Conservation (phyloP, 2,888 invertebrate species). For the Erebia epiphron region DNA sequence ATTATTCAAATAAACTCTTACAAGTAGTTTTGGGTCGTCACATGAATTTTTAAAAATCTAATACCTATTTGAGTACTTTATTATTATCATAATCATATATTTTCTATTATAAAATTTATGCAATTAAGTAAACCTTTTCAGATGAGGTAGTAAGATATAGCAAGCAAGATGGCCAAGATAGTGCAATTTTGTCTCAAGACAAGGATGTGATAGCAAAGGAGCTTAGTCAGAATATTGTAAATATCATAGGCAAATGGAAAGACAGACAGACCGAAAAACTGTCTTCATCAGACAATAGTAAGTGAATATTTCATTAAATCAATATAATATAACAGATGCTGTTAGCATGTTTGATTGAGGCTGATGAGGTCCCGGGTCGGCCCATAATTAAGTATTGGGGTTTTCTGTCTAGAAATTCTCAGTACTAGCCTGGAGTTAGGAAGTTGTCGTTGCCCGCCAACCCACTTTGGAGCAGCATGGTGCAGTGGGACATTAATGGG, state of each 20-base stretch:
- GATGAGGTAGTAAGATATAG: slow-evolving; percentile 69
- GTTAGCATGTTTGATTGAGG: background rate
- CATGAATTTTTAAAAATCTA: no score
- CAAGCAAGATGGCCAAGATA: slow-evolving; percentile 54
- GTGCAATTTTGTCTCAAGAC: slow-evolving; percentile 41
- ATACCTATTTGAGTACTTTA: no score
- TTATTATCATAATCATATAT: slow-evolving; percentile 9
- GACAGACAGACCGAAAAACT: slow-evolving; percentile 55
- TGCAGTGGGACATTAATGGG: no score
- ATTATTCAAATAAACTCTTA: no score
- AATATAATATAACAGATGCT: background rate
- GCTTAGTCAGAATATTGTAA: slow-evolving; percentile 46
- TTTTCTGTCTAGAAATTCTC: no score
- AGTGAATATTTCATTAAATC: slow-evolving; percentile 29
- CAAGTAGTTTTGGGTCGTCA: no score
- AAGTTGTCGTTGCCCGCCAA: no score
- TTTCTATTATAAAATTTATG: slow-evolving; percentile 22
- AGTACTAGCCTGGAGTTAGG: no score
- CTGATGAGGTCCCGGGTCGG: no score
- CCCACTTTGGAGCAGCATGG: no score
- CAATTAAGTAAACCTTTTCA: slow-evolving; percentile 37
- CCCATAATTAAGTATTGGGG: no score
- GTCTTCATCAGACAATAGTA: slow-evolving; percentile 47
- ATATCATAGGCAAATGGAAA: slow-evolving; percentile 64
- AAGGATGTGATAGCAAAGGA: slow-evolving; percentile 54